Evolutionary conservation across 2,113 vertebrate species (phyloP), one percentile per base, ranked within the genome.

Genomic region (Saimiri boliviensis): DNA sequence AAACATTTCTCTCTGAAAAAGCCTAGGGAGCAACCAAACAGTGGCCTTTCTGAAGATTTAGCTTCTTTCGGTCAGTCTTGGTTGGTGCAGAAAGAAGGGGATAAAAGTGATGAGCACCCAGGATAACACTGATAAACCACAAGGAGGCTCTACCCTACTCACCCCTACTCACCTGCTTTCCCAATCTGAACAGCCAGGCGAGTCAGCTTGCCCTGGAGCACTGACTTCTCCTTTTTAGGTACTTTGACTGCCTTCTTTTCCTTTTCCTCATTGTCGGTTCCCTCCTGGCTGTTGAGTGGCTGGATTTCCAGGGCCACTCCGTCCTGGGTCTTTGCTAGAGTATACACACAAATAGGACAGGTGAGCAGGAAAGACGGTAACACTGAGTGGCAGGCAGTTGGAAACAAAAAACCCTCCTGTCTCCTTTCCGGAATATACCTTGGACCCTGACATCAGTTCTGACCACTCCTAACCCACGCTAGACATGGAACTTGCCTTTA

Each of bases 171-270:
- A 99, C 99, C 99, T 1, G 99, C 99, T 98, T 99, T 99, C 95
- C 99, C 99, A 0, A 99, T 99, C 99, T 99, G 99, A 20, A 99
- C 99, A 0, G 99, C 99, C 98, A 99, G 97, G 58, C 99, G 98
- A 0, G 99, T 99, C 87, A 99, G 99, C 98, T 99, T 99, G 92
- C 99, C 99, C 97, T 99, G 99, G 47, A 99, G 99, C 97, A 99
- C 99, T 0, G 99, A 99, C 98, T 99, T 99, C 98, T 99, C 99
- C 97, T 99, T 99, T 98, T 99, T 99, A 80, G 99, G 99, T 49
- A 99, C 98, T 63, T 99, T 99, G 94, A 99, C 98, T 68, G 99
- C 99, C 98, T 99, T 99, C 96, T 99, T 97, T 96, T 99, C 99
- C 96, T 99, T 99, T 85, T 99, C 99, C 95, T 99, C 99, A 0